These are phyloP conservation scores for Amphipyra berbera DNA, from an alignment of 2,888 invertebrate genomes.

Conservation along the genomic window DNA sequence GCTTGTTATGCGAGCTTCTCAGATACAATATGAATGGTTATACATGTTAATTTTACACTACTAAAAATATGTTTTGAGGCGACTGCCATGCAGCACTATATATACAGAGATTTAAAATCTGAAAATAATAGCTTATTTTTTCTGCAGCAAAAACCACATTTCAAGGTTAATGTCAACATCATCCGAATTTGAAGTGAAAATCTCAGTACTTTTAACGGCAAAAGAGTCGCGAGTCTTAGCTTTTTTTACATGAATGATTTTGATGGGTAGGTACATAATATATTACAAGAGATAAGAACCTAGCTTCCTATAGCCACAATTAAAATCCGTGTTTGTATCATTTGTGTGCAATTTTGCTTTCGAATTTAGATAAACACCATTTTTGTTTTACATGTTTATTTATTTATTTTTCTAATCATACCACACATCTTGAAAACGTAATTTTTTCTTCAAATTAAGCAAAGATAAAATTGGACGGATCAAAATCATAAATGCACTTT, in stretches of 20 bases:
- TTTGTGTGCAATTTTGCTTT: background rate
- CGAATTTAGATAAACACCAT: background rate
- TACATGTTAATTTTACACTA: background rate
- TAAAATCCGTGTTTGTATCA: too few relatives aligned
- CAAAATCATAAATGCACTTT: slow-evolving; percentile 72
- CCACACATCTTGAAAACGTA: background rate
- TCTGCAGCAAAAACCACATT: too few relatives aligned
- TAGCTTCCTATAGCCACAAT: too few relatives aligned
- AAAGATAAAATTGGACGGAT: slow-evolving; percentile 70
- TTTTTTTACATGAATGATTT: too few relatives aligned
- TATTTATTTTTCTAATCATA: slow-evolving; percentile 4
- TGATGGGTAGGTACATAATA: too few relatives aligned
- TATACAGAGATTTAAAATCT: slow-evolving; percentile 21
- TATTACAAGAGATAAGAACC: too few relatives aligned
- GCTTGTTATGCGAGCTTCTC: background rate
- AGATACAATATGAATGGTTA: background rate
- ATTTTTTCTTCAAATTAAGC: slow-evolving; percentile 46
- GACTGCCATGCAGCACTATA: background rate
- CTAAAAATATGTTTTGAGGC: background rate
- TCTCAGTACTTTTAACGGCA: too few relatives aligned
- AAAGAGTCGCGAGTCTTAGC: too few relatives aligned
- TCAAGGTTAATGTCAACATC: background rate
- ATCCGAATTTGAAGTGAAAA: background rate
- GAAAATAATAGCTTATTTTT: slow-evolving; percentile 24
- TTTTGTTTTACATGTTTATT: background rate